A percentile compares a stretch with the other conserved stretches of the same genome.
Conservation (phyloP, 2,113 vertebrate genomes). For the Triplophysa dalaica region DNA sequence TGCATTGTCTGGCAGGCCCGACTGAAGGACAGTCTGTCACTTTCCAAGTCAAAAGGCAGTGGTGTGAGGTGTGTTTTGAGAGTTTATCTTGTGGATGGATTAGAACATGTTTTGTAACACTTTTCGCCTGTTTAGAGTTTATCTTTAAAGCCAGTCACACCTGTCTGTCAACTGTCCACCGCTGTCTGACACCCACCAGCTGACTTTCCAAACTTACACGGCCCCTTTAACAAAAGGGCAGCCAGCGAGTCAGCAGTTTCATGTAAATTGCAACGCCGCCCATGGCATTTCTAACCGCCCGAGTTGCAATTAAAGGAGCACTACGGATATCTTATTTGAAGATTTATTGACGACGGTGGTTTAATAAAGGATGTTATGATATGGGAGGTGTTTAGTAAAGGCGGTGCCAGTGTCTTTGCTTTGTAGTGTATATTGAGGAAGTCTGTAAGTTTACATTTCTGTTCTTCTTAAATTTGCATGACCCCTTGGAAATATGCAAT, state of each 20-base stretch:
- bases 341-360: not conserved
- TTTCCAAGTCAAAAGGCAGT: not conserved
- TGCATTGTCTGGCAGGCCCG: constrained; percentile 39
- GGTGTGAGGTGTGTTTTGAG: not conserved
- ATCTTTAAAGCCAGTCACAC: constrained; percentile 14
- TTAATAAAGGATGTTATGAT: not conserved
- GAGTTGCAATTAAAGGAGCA: constrained; percentile 1
- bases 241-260: not conserved
- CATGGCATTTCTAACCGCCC: constrained; percentile 5
- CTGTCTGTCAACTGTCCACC: constrained; percentile 37
- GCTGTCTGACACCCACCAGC: constrained; percentile 20
- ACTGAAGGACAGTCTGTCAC: constrained; percentile 13
- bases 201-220: constrained; percentile 16
- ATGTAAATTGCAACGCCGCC: constrained; percentile 10
- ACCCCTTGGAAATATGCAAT: too few relatives aligned
- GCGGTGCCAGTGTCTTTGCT: not conserved
- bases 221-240: not conserved
- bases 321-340: not conserved
- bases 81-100: not conserved
- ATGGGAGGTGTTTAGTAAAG: not conserved
- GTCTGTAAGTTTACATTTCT: too few relatives aligned
- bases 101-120: not conserved
- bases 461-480: too few relatives aligned
- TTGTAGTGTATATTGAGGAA: not conserved
- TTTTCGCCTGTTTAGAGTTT: constrained; percentile 36